Base-by-base conservation (phyloP, 1,140 invertebrate species). In the Patella vulgata region DNA sequence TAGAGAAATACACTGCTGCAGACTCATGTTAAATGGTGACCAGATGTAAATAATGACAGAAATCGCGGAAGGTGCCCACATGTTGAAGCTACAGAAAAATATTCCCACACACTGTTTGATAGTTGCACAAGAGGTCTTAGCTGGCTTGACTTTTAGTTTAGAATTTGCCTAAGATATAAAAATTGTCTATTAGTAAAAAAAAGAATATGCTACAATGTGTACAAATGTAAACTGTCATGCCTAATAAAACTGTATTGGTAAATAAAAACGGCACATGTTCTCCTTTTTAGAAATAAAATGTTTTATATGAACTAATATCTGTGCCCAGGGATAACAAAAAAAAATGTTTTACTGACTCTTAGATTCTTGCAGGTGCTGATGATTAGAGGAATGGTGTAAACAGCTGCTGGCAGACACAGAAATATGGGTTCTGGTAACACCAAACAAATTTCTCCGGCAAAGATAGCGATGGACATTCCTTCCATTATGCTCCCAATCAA, bases 401-500 rank as follows among this genome's bases (percentile, higher is more conserved):
- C 56, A 28, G 66, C 36, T 5, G 30, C 56, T 21, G 66, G 61
- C 33, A 68, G 51, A 19, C 55, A 46, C 25, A 64, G 46, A 12
- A 68, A 39, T n/a, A 68, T 58, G 14, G 60, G 60, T 43, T 68
- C 66, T 6, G 66, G 66, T 27, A 68, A 31, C 23, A 59, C 43
- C 40, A 54, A 50, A 14, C 60, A 62, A 1, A 68, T 56, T 44
- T 68, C 66, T 4, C 31, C 47, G 4, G 61, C 61, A 56, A 68
- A 63, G 17, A 68, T 31, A 27, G 57, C 23, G 12, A 25, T 40
- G 9, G 61, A 43, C 21, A 64, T 57, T 8, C 55, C 47, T 33
- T 68, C 66, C 0, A 63, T 55, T 5, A 58, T 25, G 43, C 61
- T 61, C 0, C 48, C 30, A 3, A 68, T 5, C 4, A 68, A 30